Base-by-base conservation (phyloP, 2,797 vertebrate genomes). In the Balearica regulorum region DNA sequence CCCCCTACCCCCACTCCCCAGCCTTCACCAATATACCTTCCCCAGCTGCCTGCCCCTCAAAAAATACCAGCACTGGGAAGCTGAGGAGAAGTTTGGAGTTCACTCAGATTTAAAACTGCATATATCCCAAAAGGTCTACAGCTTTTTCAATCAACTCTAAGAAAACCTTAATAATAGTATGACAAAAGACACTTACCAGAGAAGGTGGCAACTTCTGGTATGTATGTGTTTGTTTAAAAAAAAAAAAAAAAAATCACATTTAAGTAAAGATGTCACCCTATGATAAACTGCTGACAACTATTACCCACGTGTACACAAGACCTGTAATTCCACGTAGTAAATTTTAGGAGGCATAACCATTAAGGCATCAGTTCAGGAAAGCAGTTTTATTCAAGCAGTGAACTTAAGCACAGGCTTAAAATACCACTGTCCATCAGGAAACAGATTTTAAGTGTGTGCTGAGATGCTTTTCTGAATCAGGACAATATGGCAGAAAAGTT, bases 331-430 rank as follows among this genome's bases (percentile, higher is more conserved):
- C 37, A 82, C 9, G 11, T 26, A 81, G 44, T 43, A 75, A 53
- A 39, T n/a, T 91, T 87, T 62, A 94, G 87, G 72, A 93, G 82
- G 92, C 79, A 60, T 60, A 81, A 75, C 79, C 75, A 93, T 85
- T 92, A 95, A 89, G 83, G 94, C 95, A 94, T 71, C 83, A 90
- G 73, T 65, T 93, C 93, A 92, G 68, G 75, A 93, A 95, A 87
- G 77, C 83, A 89, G 71, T 80, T 95, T 96, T 92, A 89, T 87
- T 95, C 86, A 89, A 64, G 13, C 29, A 62, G 26, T 44, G 18
- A 92, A 75, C 20, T 57, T 62, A 85, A 83, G 51, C 65, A 90
- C 41, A 89, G 58, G 61, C 87, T 87, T 91, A 92, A 95, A 84
- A 77, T 87, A 66, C 21, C n/a, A 60, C 64, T 57, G 29, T 29